Conservation (phyloP, 2,888 invertebrate species). For the Lagria hirta region DNA sequence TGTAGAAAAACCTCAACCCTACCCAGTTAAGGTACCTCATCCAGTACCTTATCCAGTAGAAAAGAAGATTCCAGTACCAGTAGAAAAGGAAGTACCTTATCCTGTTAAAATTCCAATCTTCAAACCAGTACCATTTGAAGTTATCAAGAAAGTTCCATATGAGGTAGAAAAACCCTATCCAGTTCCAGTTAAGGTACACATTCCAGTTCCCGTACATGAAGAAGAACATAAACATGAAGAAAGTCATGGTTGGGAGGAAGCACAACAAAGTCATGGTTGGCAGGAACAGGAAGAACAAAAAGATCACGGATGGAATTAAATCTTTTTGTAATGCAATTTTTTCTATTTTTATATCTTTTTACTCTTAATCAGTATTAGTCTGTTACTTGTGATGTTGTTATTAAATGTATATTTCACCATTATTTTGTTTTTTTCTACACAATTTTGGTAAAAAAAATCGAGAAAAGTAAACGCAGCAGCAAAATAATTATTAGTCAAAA, state of each 20-base stretch:
- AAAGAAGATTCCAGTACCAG: conserved; percentile 66
- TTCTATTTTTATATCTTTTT: conserved; percentile 32
- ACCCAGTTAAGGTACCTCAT: conserved; percentile 71
- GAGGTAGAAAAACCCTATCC: conserved; percentile 63
- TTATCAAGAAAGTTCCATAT: conserved; percentile 49
- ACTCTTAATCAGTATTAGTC: conserved; percentile 45
- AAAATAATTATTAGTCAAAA: too few relatives aligned
- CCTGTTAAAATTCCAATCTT: conserved; percentile 62
- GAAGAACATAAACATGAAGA: conserved; percentile 48
- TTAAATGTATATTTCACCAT: conserved; percentile 37
- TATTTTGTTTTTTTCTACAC: conserved; percentile 5
- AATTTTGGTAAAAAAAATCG: too few relatives aligned
- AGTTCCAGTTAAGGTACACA: conserved; percentile 69
- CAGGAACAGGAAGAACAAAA: too few relatives aligned
- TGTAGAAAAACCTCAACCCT: conserved; percentile 77
- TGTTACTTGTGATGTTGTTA: conserved; percentile 40
- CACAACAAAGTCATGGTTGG: conserved; percentile 34
- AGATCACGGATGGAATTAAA: conserved; percentile 34
- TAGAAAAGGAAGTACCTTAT: conserved; percentile 70
- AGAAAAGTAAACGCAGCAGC: too few relatives aligned
- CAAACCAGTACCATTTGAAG: conserved; percentile 65
- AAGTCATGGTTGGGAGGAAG: conserved; percentile 36
- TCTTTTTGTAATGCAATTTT: conserved; percentile 28
- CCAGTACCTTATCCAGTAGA: conserved; percentile 72
- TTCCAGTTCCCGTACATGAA: conserved; percentile 63